These are phyloP conservation scores for Trichopria drosophilae DNA, from an alignment of 2,888 invertebrate species.

Conservation along the genomic window DNA sequence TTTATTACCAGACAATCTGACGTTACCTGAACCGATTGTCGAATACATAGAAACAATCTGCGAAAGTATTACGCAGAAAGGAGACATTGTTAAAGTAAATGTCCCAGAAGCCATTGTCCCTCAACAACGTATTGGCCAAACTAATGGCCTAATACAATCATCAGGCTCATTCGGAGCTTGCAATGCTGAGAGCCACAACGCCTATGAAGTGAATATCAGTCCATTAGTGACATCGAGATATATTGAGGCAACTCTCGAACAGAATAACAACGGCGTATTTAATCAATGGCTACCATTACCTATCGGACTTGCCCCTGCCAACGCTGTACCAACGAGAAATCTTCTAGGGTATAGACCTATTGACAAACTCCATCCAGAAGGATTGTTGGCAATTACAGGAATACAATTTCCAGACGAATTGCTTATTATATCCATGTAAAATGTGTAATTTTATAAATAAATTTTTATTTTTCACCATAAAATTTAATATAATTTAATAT, in stretches of 20 bases:
- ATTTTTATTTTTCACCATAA: too few relatives aligned
- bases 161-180: conserved; percentile 7
- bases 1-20: conserved; percentile 5
- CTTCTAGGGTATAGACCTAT: not conserved
- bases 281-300: conserved; percentile 11
- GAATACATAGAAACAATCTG: conserved; percentile 4
- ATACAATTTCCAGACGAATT: too few relatives aligned
- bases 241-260: conserved; percentile 1
- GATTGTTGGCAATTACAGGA: too few relatives aligned
- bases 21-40: not conserved
- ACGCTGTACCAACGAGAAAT: not conserved
- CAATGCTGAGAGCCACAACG: conserved; percentile 6
- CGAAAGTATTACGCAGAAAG: not conserved
- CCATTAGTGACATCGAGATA: conserved; percentile 7
- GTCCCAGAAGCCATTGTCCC: conserved; percentile 2
- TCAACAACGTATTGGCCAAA: not conserved
- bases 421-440: too few relatives aligned
- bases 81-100: not conserved
- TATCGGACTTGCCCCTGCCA: not conserved
- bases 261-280: not conserved
- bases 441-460: too few relatives aligned
- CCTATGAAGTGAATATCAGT: conserved; percentile 11
- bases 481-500: too few relatives aligned
- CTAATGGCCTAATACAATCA: not conserved
- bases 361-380: too few relatives aligned